phyloP scores from a whole-genome alignment of 2,797 vertebrate genomes.

The Hydrolagus colliei region DNA sequence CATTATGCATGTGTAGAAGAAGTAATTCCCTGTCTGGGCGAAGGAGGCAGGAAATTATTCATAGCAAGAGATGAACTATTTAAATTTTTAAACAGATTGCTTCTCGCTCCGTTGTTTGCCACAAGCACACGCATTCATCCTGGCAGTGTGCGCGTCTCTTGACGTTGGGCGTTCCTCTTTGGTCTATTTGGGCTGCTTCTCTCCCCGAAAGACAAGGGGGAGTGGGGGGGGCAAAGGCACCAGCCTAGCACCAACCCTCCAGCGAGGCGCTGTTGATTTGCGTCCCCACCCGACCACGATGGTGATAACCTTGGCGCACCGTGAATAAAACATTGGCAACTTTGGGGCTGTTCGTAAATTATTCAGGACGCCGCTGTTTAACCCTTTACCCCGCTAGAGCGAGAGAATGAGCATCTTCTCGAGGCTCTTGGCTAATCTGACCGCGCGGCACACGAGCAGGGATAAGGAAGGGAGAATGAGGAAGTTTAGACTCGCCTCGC shows the following conservation, averaged over 20 bases:
- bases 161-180: not conserved
- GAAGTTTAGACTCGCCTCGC: too few relatives aligned
- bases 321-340: not conserved
- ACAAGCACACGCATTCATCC: not conserved
- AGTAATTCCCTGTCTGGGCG: not conserved
- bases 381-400: not conserved
- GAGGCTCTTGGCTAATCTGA: too few relatives aligned
- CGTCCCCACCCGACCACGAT: not conserved
- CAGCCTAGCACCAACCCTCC: too few relatives aligned
- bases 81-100: not conserved
- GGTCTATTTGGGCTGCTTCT: too few relatives aligned
- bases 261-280: not conserved
- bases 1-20: not conserved
- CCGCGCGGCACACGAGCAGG: too few relatives aligned
- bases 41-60: not conserved
- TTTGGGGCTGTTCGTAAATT: not conserved
- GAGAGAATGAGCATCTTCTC: too few relatives aligned
- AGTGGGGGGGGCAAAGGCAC: too few relatives aligned
- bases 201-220: too few relatives aligned
- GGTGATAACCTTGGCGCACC: not conserved
- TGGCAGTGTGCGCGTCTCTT: not conserved
- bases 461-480: too few relatives aligned
- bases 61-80: not conserved
- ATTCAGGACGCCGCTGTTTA: not conserved
- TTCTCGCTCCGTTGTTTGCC: not conserved